Conservation (phyloP, 2,888 invertebrate species). For the Ormyrus labotus region DNA sequence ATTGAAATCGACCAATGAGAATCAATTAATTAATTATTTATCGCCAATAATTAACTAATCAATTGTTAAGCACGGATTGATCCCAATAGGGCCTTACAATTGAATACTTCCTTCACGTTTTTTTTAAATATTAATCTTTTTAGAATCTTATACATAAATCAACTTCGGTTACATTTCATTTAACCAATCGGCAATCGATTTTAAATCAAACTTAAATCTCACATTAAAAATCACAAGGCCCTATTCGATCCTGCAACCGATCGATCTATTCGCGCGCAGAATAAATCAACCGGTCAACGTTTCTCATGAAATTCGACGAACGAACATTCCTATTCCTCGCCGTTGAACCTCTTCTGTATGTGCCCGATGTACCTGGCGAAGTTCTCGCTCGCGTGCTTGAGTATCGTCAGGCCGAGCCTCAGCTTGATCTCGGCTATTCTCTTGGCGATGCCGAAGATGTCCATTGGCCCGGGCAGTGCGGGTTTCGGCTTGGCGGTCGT, state of each 20-base stretch:
- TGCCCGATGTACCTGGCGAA: conserved; percentile 81
- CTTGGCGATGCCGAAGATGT: conserved; percentile 79
- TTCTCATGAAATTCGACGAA: not conserved
- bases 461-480: conserved; percentile 60
- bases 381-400: conserved; percentile 83
- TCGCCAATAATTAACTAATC: conserved; percentile 37
- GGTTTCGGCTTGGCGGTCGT: conserved; percentile 59
- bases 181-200: not conserved
- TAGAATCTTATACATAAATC: not conserved
- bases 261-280: not conserved
- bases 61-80: conserved; percentile 2
- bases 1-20: not conserved
- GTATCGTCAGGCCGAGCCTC: conserved; percentile 81
- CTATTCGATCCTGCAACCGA: conserved; percentile 29
- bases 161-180: not conserved
- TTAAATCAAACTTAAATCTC: not conserved
- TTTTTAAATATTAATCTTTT: not conserved
- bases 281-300: conserved; percentile 8
- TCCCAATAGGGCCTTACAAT: conserved; percentile 9
- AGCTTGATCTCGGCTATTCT: conserved; percentile 83
- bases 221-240: conserved; percentile 21
- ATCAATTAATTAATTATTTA: conserved; percentile 43
- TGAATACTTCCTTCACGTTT: not conserved
- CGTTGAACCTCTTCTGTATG: conserved; percentile 77
- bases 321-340: conserved; percentile 47